These are phyloP conservation scores for Apodemia mormo DNA, from an alignment of 2,888 invertebrate genomes.

Conservation along the genomic window DNA sequence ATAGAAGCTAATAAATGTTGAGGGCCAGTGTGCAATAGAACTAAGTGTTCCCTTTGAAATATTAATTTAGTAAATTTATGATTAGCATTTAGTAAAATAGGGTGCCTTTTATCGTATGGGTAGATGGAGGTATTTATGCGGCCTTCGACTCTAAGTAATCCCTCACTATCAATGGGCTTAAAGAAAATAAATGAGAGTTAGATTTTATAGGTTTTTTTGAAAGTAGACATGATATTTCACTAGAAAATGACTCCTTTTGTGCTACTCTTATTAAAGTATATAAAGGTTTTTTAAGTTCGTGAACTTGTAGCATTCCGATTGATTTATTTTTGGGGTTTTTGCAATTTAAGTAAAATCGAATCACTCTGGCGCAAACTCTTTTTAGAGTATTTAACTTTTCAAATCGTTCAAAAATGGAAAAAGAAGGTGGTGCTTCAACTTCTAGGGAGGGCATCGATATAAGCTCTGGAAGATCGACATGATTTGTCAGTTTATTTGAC, in stretches of 20 bases:
- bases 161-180: constrained; percentile 3
- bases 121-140: constrained; percentile 22
- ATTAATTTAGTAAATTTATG: background rate
- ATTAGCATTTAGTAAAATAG: background rate
- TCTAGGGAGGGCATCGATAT: background rate
- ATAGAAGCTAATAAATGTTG: constrained; percentile 13
- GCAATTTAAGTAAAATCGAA: background rate
- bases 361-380: background rate
- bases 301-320: background rate
- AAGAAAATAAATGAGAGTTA: constrained; percentile 6
- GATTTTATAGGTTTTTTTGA: background rate
- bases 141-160: constrained; percentile 34
- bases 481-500: constrained; percentile 21
- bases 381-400: background rate
- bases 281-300: background rate
- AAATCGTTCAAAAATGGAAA: background rate
- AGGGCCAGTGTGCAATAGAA: background rate
- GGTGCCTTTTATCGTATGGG: background rate
- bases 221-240: background rate
- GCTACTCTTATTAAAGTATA: background rate
- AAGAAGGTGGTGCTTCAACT: constrained; percentile 4
- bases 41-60: background rate
- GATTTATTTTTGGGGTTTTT: background rate
- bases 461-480: background rate
- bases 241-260: background rate